phyloP scores from a whole-genome alignment of 2,113 vertebrate genomes.

The Tachycineta bicolor region DNA sequence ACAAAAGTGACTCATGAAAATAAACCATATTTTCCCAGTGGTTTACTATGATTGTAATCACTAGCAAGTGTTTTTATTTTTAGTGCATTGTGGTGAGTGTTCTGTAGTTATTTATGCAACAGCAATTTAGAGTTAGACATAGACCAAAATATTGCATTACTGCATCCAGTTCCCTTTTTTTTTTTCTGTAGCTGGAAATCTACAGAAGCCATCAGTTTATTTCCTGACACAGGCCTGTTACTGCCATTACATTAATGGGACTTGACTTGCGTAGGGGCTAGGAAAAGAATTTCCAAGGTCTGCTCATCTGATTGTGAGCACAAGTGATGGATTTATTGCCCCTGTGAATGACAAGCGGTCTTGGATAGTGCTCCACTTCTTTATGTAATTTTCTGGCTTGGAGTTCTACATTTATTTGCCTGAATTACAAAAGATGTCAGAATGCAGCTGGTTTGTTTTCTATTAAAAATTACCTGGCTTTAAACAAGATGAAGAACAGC shows the following conservation, averaged over 20 bases:
- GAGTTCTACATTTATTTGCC: neutral
- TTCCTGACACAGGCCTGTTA: neutral
- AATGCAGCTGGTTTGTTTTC: slow-evolving; percentile 26
- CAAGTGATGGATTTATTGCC: slow-evolving; percentile 45
- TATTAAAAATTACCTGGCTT: neutral
- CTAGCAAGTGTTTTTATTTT: slow-evolving; percentile 15
- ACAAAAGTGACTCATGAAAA: neutral
- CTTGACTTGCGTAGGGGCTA: neutral
- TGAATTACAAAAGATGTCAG: slow-evolving; percentile 10
- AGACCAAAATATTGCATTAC: neutral
- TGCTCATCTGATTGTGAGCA: neutral
- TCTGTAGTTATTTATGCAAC: neutral
- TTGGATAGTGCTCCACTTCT: neutral
- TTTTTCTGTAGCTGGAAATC: neutral
- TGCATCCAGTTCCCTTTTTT: neutral
- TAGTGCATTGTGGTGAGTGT: neutral
- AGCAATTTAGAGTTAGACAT: neutral
- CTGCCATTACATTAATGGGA: neutral
- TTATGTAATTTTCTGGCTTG: neutral
- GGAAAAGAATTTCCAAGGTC: neutral
- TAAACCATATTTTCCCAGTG: neutral
- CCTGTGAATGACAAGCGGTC: neutral
- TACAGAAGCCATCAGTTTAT: neutral
- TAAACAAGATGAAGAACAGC: neutral
- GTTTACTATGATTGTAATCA: slow-evolving; percentile 8